Evolutionary conservation across 2,113 vertebrate genomes (phyloP).

Genomic region (Odocoileus virginianus): DNA sequence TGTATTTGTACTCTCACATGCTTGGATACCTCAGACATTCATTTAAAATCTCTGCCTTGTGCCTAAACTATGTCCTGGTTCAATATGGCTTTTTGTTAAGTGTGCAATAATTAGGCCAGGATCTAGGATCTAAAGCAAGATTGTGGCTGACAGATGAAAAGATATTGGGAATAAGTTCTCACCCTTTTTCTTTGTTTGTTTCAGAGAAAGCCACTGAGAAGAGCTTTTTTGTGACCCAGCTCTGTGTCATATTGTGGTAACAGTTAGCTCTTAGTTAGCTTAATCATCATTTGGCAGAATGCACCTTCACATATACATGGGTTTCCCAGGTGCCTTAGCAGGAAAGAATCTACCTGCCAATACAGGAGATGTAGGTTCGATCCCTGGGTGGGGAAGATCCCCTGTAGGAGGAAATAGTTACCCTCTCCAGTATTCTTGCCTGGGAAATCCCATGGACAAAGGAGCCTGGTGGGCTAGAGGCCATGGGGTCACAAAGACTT

Average conservation of each 20-base stretch:
- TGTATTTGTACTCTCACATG: neutral
- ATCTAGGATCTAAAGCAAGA: neutral
- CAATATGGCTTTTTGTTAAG: constrained; percentile 10
- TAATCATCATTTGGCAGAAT: neutral
- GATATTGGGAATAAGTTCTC: neutral
- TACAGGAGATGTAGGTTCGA: neutral
- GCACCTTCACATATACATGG: neutral
- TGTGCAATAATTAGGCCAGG: neutral
- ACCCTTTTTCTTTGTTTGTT: neutral
- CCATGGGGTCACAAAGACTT: neutral
- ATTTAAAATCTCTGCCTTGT: constrained; percentile 48
- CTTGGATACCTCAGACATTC: constrained; percentile 31
- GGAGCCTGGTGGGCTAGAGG: neutral
- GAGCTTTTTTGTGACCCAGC: neutral
- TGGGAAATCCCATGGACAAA: neutral
- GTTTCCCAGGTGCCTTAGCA: neutral
- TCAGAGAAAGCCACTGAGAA: neutral
- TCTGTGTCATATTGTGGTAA: neutral
- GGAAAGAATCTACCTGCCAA: neutral
- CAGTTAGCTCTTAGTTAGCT: neutral
- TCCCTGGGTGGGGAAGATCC: neutral
- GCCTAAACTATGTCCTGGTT: constrained; percentile 46
- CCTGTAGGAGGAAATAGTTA: neutral
- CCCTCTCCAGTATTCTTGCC: neutral
- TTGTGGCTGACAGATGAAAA: neutral